phyloP scores from a whole-genome alignment of 1,140 invertebrate genomes.

The Scaptodrosophila lebanonensis region DNA sequence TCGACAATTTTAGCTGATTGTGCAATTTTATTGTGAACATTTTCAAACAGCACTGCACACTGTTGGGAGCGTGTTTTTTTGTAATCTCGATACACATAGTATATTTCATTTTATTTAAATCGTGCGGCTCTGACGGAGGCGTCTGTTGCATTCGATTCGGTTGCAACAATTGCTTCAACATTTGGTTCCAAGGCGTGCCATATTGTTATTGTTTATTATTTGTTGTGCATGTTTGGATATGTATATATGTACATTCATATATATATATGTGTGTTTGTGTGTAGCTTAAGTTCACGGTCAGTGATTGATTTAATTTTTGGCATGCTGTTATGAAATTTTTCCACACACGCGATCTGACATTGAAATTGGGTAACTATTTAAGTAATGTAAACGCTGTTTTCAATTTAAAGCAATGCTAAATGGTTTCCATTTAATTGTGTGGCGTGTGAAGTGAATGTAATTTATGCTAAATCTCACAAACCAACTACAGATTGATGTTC shows the following conservation, averaged over 20 bases:
- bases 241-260: background rate
- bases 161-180: too few species aligned
- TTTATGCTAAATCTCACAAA: background rate
- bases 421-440: constrained; percentile 14
- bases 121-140: too few species aligned
- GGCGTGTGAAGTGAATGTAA: background rate
- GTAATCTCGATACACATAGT: too few species aligned
- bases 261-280: background rate
- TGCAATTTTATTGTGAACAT: too few species aligned
- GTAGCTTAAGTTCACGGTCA: constrained; percentile 50
- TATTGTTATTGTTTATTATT: too few species aligned
- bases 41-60: too few species aligned
- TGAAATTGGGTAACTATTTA: constrained; percentile 57
- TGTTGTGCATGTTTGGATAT: background rate
- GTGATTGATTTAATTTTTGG: constrained; percentile 58
- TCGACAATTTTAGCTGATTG: too few species aligned
- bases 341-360: constrained; percentile 53
- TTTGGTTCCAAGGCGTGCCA: too few species aligned
- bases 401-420: constrained; percentile 39
- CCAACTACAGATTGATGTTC: too few species aligned
- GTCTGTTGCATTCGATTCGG: too few species aligned
- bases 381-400: constrained; percentile 36
- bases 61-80: too few species aligned
- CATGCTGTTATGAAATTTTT: constrained; percentile 41
- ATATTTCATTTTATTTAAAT: too few species aligned